Evolutionary conservation across 2,113 vertebrate genomes (phyloP).

Genomic region (Anser brachyrhynchus): DNA sequence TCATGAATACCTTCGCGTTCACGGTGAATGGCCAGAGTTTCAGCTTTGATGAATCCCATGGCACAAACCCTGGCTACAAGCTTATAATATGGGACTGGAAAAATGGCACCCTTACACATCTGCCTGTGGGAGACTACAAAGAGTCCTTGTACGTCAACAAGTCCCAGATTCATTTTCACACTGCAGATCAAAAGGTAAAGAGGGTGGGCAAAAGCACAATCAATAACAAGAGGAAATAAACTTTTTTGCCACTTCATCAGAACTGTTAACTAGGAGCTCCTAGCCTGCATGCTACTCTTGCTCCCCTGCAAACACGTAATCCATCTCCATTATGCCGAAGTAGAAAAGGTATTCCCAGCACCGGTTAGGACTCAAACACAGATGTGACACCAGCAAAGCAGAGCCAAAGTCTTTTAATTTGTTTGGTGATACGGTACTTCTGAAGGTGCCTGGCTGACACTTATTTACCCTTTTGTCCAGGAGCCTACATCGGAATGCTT

Average conservation of each 20-base stretch:
- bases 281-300: background rate
- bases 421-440: rapidly evolving
- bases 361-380: background rate
- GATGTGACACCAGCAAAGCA: background rate
- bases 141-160: slow-evolving; percentile 63
- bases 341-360: background rate
- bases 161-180: slow-evolving; percentile 81
- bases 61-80: slow-evolving; percentile 77
- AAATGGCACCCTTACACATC: background rate
- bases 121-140: slow-evolving; percentile 75
- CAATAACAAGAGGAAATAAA: background rate
- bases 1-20: slow-evolving; percentile 76
- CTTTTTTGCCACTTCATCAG: too few species aligned
- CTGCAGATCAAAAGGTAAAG: slow-evolving; percentile 58
- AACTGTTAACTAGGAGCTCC: background rate
- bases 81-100: slow-evolving; percentile 84
- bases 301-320: background rate
- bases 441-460: background rate
- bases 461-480: slow-evolving; percentile 44
- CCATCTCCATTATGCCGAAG: background rate
- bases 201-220: background rate
- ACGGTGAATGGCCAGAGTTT: slow-evolving; percentile 52
- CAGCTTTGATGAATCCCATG: slow-evolving; percentile 77
- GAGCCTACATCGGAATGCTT: slow-evolving; percentile 85
- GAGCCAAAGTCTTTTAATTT: rapidly evolving